These are phyloP conservation scores for Clytia hemisphaerica DNA, from an alignment of 30 jellyfish, hydroid and myxozoan genomes.

Conservation along the genomic window DNA sequence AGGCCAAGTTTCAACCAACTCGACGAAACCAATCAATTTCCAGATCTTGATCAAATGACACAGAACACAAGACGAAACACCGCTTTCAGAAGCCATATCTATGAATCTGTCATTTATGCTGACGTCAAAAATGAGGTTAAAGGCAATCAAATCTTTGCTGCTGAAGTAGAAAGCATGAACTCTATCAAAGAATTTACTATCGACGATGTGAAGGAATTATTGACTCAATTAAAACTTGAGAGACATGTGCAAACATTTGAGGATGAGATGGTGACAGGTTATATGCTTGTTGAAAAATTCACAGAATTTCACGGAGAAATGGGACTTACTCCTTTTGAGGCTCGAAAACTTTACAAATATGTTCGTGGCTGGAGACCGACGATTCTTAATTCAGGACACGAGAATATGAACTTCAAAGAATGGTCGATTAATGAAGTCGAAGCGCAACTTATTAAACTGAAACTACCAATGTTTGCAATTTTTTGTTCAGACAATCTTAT, in stretches of 20 bases:
- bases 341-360: slow-evolving; percentile 53
- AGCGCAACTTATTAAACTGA: slow-evolving; percentile 38
- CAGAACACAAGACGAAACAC: too few species aligned
- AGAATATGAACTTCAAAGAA: slow-evolving; percentile 20
- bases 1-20: too few species aligned
- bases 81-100: too few species aligned
- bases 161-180: too few species aligned
- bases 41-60: too few species aligned
- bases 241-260: slow-evolving; percentile 14
- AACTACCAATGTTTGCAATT: slow-evolving; percentile 26
- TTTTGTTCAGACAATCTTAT: slow-evolving; percentile 53
- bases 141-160: too few species aligned
- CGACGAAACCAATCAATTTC: too few species aligned
- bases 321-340: slow-evolving; percentile 53
- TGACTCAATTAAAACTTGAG: slow-evolving; percentile 15
- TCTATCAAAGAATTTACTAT: too few species aligned
- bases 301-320: slow-evolving; percentile 59
- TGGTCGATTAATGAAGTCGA: slow-evolving; percentile 57
- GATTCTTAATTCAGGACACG: background rate
- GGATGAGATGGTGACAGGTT: slow-evolving; percentile 52
- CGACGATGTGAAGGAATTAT: slow-evolving; percentile 29
- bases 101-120: too few species aligned
- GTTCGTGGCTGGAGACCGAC: slow-evolving; percentile 77
- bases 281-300: slow-evolving; percentile 42
- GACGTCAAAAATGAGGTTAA: too few species aligned